These are phyloP conservation scores for Melanotaenia trifasciata DNA, from an alignment of 2,797 vertebrate genomes.

Conservation along the genomic window DNA sequence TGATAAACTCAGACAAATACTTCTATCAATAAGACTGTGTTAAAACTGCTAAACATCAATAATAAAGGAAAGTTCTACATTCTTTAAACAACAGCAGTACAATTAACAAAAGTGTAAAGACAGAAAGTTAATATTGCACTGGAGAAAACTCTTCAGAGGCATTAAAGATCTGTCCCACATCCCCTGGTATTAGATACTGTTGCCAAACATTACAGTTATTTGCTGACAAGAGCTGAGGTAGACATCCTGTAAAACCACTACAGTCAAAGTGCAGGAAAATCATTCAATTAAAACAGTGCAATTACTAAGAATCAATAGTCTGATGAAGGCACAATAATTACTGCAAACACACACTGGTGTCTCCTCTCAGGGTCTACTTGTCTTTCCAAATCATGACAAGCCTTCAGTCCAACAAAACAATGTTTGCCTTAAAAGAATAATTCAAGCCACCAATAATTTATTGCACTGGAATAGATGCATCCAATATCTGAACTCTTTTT, in stretches of 20 bases:
- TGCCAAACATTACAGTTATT: constrained; percentile 26
- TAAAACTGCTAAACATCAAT: background rate
- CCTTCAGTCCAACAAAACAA: constrained; percentile 26
- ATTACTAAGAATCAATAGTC: constrained; percentile 65
- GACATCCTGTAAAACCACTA: constrained; percentile 56
- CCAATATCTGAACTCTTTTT: constrained; percentile 49
- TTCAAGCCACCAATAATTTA: constrained; percentile 53
- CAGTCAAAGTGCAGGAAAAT: constrained; percentile 53
- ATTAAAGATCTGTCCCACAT: constrained; percentile 4
- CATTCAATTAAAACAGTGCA: constrained; percentile 64
- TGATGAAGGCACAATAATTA: constrained; percentile 76
- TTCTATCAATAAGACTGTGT: constrained; percentile 4
- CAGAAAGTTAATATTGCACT: constrained; percentile 11
- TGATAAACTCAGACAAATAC: constrained; percentile 25
- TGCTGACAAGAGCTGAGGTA: constrained; percentile 64
- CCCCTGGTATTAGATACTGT: constrained; percentile 7
- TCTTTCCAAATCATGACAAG: constrained; percentile 48
- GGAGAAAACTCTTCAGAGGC: background rate
- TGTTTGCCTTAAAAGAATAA: constrained; percentile 40
- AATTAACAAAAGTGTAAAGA: constrained; percentile 17
- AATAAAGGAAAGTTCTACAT: constrained; percentile 4
- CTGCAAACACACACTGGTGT: constrained; percentile 39
- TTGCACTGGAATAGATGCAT: constrained; percentile 53
- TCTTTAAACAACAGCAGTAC: constrained; percentile 15
- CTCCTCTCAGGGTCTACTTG: constrained; percentile 30